These are phyloP conservation scores for Gastrophysa polygoni DNA, from an alignment of 2,888 invertebrate species.

Conservation along the genomic window DNA sequence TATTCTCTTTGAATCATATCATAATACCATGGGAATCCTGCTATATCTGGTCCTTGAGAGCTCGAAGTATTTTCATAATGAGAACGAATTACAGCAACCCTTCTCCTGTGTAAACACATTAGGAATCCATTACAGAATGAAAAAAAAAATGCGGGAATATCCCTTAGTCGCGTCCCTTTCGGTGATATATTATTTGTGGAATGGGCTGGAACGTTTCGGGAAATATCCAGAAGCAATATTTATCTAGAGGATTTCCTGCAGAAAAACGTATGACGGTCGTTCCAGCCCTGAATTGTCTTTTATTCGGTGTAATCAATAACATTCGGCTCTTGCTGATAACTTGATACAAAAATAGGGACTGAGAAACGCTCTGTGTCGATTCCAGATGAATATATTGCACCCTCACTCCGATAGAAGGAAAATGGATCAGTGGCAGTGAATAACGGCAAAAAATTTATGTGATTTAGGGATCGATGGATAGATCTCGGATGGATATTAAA, in stretches of 20 bases:
- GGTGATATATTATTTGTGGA: conserved; percentile 32
- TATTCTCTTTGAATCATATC: no score
- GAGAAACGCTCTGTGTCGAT: neutral
- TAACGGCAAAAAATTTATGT: neutral
- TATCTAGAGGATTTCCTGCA: conserved; percentile 29
- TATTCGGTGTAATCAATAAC: conserved; percentile 32
- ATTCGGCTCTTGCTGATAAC: conserved; percentile 18
- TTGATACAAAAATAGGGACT: conserved; percentile 10
- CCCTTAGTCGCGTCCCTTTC: conserved; percentile 5
- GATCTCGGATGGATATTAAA: no score
- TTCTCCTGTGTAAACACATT: conserved; percentile 17
- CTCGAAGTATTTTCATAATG: neutral
- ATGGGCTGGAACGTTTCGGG: conserved; percentile 31
- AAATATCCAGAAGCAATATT: conserved; percentile 35
- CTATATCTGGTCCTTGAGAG: no score
- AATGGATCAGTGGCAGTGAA: neutral
- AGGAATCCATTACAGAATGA: conserved; percentile 22
- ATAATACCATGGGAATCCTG: no score
- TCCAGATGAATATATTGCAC: neutral
- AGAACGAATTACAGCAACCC: conserved; percentile 14
- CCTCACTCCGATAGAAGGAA: neutral
- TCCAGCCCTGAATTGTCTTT: conserved; percentile 33
- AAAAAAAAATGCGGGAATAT: conserved; percentile 5
- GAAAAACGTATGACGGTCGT: conserved; percentile 31
- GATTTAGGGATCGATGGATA: no score